These are phyloP conservation scores for Phasianus colchicus DNA, from an alignment of 2,113 vertebrate species.

Conservation along the genomic window DNA sequence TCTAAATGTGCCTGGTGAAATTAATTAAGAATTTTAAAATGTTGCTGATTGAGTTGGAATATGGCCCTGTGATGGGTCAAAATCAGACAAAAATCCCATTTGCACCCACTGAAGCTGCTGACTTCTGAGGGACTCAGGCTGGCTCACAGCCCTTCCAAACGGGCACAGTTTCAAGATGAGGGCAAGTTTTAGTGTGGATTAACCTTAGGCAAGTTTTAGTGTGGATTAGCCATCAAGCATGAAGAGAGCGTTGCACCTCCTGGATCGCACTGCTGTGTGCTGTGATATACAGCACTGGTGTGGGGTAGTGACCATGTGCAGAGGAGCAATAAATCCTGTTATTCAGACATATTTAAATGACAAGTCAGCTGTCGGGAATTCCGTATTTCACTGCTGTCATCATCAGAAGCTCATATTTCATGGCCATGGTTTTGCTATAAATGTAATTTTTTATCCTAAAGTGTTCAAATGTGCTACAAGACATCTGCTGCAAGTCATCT, in stretches of 20 bases:
- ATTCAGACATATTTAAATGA: background rate
- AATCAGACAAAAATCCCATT: background rate
- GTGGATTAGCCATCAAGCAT: background rate
- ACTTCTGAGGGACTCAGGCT: background rate
- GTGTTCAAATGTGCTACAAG: background rate
- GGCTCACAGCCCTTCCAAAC: background rate
- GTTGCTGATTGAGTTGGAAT: background rate
- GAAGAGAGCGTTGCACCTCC: background rate
- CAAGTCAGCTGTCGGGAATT: conserved; percentile 21
- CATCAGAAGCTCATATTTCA: background rate
- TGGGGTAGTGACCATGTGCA: accelerated
- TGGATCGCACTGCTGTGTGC: background rate
- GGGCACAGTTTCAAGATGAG: background rate
- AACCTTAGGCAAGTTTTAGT: background rate
- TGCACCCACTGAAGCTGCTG: background rate
- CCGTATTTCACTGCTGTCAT: background rate
- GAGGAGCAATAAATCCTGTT: background rate
- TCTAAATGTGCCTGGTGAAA: background rate
- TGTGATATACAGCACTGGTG: background rate
- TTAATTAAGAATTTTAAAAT: background rate
- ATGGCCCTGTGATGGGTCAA: background rate
- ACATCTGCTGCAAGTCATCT: background rate
- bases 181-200: background rate
- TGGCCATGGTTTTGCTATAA: background rate
- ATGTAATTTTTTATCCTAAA: background rate